Base-by-base conservation (phyloP, 2,797 vertebrate genomes). In the Bryconaethiops microstoma region DNA sequence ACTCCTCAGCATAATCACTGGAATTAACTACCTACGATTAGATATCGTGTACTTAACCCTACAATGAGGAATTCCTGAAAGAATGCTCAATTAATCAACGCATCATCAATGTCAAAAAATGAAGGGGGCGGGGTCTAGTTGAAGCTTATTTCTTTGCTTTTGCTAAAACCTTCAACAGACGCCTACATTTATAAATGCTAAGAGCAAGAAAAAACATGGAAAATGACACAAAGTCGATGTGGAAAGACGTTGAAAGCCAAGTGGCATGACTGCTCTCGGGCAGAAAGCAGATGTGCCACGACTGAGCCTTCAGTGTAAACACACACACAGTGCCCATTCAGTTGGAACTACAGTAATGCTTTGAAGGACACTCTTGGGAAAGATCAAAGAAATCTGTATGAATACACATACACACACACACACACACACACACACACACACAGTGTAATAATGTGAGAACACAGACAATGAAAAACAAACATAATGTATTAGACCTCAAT, bases 191-290 rank as follows among this genome's bases (percentile, higher is more conserved):
- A 74, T 68, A 19, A 59, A 39, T 74, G 40, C 72, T 72, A 62
- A 69, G 52, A 69, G 64, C 42, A 81, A 69, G 7, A 40, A 63
- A 42, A n/a, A 7, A 62, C 71, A 21, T 63, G 19, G 25, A 74
- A 55, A 17, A n/a, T 48, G 55, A 52, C 42, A 10, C 6, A 19
- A 19, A 50, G 63, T 39, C 39, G 54, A 40, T 70, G 52, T 29
- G 65, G 35, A 77, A 73, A 77, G 52, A 57, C 57, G 62, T 64
- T 77, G 55, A 73, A 77, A 77, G 75, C 23, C n/a, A 57, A 68
- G 42, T 71, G 80, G 59, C 25, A 40, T 68, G 70, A 67, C 12
- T 62, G 42, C 39, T 8, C 39, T 77, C 48, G 35, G 54, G 55
- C 52, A 62, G 54, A 72, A 62, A 14, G 48, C 81, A 82, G 81